phyloP scores from a whole-genome alignment of 1,140 invertebrate genomes.

The Notospermus geniculatus region DNA sequence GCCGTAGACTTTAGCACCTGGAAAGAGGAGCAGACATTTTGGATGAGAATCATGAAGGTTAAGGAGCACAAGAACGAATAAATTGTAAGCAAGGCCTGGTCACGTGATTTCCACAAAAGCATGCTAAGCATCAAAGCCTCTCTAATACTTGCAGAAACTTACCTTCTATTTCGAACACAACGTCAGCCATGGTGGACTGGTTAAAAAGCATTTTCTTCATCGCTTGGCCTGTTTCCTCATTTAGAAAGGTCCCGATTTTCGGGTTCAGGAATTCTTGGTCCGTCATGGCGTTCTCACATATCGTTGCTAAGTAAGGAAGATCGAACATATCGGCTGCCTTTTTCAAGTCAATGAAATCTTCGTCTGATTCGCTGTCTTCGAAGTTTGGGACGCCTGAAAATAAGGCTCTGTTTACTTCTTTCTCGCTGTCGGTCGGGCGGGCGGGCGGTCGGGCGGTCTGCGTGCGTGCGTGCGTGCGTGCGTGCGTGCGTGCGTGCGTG shows the following conservation, averaged over 20 bases:
- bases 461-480: too few relatives aligned
- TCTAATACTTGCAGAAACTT: background rate
- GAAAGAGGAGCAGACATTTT: conserved; percentile 10
- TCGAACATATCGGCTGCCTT: conserved; percentile 39
- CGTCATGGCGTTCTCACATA: conserved; percentile 39
- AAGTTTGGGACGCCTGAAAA: conserved; percentile 39
- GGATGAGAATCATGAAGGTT: too few relatives aligned
- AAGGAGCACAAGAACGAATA: too few relatives aligned
- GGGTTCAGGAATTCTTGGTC: conserved; percentile 51
- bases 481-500: too few relatives aligned
- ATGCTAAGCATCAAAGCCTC: too few relatives aligned
- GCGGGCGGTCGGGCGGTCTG: too few relatives aligned
- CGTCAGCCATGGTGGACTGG: conserved; percentile 33
- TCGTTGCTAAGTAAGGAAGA: conserved; percentile 34
- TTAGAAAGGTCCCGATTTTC: conserved; percentile 49
- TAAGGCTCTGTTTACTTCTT: too few relatives aligned
- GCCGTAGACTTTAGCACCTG: conserved; percentile 37
- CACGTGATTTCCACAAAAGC: too few relatives aligned
- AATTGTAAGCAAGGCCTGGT: too few relatives aligned
- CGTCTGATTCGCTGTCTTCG: conserved; percentile 25
- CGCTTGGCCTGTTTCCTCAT: conserved; percentile 41
- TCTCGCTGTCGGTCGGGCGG: too few relatives aligned
- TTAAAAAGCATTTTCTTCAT: conserved; percentile 49
- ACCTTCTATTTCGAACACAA: conserved; percentile 46
- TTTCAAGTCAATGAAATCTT: conserved; percentile 31